A percentile compares a stretch with the other conserved stretches of the same genome.
Conservation (phyloP, 2,888 invertebrate genomes). For the Pandemis heparana region DNA sequence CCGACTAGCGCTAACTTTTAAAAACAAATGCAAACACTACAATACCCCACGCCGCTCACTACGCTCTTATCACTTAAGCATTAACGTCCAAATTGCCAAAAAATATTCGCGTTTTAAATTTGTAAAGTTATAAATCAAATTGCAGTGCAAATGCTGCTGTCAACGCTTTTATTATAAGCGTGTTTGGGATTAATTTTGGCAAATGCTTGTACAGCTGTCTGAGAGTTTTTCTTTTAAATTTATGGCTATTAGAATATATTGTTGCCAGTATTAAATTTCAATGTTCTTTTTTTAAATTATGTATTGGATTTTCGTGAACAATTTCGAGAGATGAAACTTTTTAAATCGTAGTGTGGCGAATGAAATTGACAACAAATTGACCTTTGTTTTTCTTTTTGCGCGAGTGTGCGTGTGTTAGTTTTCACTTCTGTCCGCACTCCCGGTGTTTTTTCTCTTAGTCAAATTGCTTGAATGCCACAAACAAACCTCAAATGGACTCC, state of each 20-base stretch:
- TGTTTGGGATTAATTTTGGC: slow-evolving; percentile 5
- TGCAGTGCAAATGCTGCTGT: slow-evolving; percentile 8
- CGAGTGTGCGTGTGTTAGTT: too few relatives aligned
- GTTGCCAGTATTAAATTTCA: slow-evolving; percentile 16
- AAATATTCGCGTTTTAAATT: neutral
- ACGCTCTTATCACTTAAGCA: neutral
- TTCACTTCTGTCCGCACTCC: too few relatives aligned
- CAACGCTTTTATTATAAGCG: neutral
- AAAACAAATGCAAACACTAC: slow-evolving; percentile 28
- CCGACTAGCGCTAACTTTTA: slow-evolving; percentile 25
- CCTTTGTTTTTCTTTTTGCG: too few relatives aligned
- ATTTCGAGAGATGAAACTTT: neutral
- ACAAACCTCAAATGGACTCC: neutral
- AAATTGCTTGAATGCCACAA: neutral
- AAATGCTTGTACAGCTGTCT: neutral
- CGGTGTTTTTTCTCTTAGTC: too few relatives aligned
- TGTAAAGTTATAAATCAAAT: slow-evolving; percentile 4
- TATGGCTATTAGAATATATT: slow-evolving; percentile 1
- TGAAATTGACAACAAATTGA: neutral
- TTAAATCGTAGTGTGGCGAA: neutral
- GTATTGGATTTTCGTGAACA: neutral
- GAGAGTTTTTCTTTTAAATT: slow-evolving; percentile 18
- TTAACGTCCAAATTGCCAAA: neutral
- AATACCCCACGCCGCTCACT: neutral
- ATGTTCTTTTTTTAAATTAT: neutral